phyloP scores from a whole-genome alignment of 37 sponge, comb jelly and placozoan genomes.

The Axinella damicornis region DNA sequence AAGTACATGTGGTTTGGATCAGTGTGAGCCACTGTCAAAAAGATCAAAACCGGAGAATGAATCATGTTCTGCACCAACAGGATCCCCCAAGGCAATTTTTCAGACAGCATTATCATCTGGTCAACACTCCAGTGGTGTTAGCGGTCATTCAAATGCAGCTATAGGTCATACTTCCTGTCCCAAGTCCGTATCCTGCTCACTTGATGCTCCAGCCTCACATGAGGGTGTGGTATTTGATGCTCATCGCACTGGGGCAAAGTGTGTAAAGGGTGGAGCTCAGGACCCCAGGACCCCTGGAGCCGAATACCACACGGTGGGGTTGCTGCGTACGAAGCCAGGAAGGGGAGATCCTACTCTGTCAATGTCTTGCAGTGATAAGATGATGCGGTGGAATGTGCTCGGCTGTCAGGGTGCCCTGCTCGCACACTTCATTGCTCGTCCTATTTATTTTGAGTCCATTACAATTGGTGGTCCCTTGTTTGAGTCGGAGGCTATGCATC shows the following conservation, averaged over 20 bases:
- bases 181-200: no score
- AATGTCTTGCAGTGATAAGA: conserved; percentile 92
- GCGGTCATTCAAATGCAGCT: no score
- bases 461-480: conserved; percentile 39
- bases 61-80: no score
- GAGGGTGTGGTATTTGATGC: conserved; percentile 64
- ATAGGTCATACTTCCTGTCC: no score
- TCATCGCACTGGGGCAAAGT: conserved; percentile 88
- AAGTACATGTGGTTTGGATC: no score
- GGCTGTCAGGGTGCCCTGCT: conserved; percentile 89
- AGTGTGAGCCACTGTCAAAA: no score
- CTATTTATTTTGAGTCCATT: conserved; percentile 60
- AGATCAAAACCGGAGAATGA: no score
- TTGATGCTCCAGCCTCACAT: no score
- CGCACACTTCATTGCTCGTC: conserved; percentile 61
- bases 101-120: no score
- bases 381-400: conserved; percentile 85
- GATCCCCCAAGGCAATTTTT: no score
- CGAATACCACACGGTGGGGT: conserved; percentile 70
- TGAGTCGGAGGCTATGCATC: conserved; percentile 16
- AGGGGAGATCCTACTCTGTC: conserved; percentile 84
- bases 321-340: conserved; percentile 84
- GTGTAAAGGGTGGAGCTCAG: conserved; percentile 63
- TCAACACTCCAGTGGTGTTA: no score
- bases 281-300: conserved; percentile 61